A percentile compares a stretch with the other conserved stretches of the same genome.
Conservation (phyloP, 2,113 vertebrate species). For the Balaenoptera acutorostrata region DNA sequence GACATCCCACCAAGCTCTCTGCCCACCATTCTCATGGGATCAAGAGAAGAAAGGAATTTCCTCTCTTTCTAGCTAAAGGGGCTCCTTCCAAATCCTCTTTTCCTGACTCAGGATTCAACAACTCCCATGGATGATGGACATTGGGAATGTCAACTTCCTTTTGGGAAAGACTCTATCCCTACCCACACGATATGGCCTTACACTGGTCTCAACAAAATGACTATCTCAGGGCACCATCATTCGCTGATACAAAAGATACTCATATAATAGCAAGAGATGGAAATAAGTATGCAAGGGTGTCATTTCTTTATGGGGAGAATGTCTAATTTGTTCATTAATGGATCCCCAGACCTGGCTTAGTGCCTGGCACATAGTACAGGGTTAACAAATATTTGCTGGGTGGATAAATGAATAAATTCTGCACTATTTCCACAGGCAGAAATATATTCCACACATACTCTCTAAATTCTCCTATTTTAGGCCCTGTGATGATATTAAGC, state of each 20-base stretch:
- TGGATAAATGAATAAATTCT: neutral
- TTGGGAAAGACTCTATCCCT: neutral
- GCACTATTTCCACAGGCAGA: neutral
- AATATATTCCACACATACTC: neutral
- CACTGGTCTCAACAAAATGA: neutral
- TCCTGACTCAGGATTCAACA: neutral
- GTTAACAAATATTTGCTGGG: neutral
- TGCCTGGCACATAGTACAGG: neutral
- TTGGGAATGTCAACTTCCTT: neutral
- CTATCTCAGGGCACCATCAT: neutral
- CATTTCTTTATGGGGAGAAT: neutral
- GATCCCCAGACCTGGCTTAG: neutral
- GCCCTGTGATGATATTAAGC: neutral
- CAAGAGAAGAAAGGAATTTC: neutral
- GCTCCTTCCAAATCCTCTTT: neutral
- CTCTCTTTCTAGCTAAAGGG: neutral
- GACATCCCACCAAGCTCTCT: neutral
- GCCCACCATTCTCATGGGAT: neutral
- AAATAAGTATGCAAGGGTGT: neutral
- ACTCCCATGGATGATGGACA: neutral
- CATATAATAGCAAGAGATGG: neutral
- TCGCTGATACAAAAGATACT: neutral
- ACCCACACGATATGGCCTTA: neutral
- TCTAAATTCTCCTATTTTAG: neutral
- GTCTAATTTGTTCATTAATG: neutral